Evolutionary conservation across 2,888 invertebrate genomes (phyloP).

Genomic region (Pyrgus malvae): DNA sequence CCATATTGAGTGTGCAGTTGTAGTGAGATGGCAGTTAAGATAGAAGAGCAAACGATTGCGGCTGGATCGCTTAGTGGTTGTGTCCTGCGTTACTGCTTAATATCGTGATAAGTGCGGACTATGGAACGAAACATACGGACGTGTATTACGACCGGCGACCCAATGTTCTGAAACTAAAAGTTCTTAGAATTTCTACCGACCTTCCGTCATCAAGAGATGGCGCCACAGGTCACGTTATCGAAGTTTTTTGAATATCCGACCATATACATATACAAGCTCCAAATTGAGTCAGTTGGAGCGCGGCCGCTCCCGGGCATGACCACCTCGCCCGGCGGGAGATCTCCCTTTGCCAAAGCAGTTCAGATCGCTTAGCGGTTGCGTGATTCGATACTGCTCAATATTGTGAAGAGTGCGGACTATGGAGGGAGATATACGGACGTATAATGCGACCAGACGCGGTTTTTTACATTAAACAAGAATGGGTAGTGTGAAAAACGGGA

Average conservation of each 20-base stretch:
- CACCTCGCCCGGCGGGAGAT: no score
- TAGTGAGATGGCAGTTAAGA: constrained; percentile 22
- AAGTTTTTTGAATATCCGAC: no score
- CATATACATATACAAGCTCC: no score
- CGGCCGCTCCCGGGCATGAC: no score
- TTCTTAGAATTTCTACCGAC: no score
- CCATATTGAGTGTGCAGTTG: constrained; percentile 5
- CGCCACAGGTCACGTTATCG: no score
- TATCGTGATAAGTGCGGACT: constrained; percentile 32
- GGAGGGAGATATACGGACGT: neutral
- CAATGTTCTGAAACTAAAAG: no score
- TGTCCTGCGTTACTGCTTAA: constrained; percentile 36
- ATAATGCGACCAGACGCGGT: neutral
- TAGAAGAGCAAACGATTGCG: constrained; percentile 26
- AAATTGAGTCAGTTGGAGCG: no score
- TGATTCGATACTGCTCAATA: constrained; percentile 36
- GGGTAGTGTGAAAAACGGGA: no score
- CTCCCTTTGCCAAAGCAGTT: no score
- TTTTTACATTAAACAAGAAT: neutral
- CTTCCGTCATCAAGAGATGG: no score
- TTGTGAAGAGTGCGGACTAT: constrained; percentile 31
- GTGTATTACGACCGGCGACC: neutral
- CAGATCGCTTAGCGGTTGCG: constrained; percentile 30
- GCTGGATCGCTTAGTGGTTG: constrained; percentile 29
- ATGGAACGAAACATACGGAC: neutral